Conservation (phyloP, 2,113 vertebrate genomes). For the Scomber colias region DNA sequence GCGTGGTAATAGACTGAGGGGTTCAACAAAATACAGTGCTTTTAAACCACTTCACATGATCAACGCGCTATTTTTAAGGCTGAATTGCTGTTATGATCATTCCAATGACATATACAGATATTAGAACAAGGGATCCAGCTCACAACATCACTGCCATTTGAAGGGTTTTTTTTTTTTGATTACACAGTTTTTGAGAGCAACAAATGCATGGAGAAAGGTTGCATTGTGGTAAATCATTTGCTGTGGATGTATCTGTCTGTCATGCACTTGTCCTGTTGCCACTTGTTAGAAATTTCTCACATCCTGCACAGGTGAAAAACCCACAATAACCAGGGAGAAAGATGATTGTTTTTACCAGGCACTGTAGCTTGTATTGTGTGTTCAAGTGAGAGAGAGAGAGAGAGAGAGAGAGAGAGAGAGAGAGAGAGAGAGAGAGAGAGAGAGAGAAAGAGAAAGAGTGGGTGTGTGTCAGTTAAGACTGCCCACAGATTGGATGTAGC, state of each 20-base stretch:
- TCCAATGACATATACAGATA: constrained; percentile 6
- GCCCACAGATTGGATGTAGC: constrained; percentile 52
- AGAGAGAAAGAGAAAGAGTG: background rate
- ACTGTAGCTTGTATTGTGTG: background rate
- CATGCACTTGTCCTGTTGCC: constrained; percentile 15
- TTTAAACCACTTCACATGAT: constrained; percentile 32
- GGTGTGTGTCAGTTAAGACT: constrained; percentile 27
- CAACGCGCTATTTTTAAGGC: background rate
- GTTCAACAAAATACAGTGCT: constrained; percentile 53
- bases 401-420: no score
- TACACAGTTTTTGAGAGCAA: background rate
- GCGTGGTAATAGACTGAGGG: constrained; percentile 70
- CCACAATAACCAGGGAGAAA: constrained; percentile 3
- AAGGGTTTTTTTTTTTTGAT: background rate
- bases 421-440: no score
- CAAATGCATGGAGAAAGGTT: background rate
- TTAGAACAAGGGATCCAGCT: constrained; percentile 11
- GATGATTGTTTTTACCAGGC: constrained; percentile 33
- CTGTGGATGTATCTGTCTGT: background rate
- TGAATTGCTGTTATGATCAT: background rate
- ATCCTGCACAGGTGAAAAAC: constrained; percentile 11
- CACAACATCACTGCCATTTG: constrained; percentile 25
- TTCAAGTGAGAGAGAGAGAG: background rate
- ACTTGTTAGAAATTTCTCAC: background rate
- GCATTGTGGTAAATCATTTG: background rate